These are phyloP conservation scores for Paratilapia polleni DNA, from an alignment of 2,113 vertebrate genomes.

Conservation along the genomic window DNA sequence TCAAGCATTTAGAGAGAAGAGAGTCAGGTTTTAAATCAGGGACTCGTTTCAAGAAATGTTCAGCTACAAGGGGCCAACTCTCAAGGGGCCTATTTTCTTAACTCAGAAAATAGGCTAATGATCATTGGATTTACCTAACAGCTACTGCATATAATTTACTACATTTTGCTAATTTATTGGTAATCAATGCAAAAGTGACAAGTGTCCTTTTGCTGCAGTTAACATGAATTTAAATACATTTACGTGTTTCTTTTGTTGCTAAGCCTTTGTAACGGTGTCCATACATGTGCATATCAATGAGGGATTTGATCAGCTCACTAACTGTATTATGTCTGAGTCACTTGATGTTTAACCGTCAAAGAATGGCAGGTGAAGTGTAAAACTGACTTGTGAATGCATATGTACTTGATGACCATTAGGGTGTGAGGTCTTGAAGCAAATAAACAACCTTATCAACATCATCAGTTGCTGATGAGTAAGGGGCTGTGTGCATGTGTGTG, in stretches of 20 bases:
- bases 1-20: too few relatives aligned
- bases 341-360: conserved; percentile 45
- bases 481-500: neutral
- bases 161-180: neutral
- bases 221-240: neutral
- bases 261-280: neutral
- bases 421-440: neutral
- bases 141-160: neutral
- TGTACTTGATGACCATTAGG: conserved; percentile 34
- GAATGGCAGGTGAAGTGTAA: conserved; percentile 37
- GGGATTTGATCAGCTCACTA: conserved; percentile 23
- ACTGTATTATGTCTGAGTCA: neutral
- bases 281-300: neutral
- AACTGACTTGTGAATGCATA: neutral
- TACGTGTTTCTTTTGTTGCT: neutral
- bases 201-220: neutral
- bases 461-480: conserved; percentile 46
- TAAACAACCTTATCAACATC: conserved; percentile 23
- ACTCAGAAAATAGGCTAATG: neutral
- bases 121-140: neutral
- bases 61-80: neutral
- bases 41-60: neutral
- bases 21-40: neutral
- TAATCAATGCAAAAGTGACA: neutral
- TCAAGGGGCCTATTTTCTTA: neutral